Base-by-base conservation (phyloP, 1,140 invertebrate species). In the Vanessa tameamea region DNA sequence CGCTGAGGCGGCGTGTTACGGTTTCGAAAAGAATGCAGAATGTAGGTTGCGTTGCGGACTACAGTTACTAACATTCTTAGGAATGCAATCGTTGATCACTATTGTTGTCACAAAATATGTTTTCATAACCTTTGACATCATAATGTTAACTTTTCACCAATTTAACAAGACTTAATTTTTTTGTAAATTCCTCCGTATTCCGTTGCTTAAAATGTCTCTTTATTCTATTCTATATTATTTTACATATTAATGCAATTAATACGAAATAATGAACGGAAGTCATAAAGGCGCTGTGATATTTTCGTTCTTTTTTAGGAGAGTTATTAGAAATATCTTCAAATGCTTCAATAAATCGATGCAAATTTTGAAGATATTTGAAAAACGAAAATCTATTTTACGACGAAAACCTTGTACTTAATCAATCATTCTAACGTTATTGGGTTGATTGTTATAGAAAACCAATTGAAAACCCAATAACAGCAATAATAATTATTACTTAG, bases 21-120 rank as follows among this genome's bases (percentile, higher is more conserved):
- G 90, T 92, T 92, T 90, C 85, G 86, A 88, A 92, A 92, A 92
- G 90, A 92, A 92, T 92, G 87, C 86, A 81, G 88, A 90, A 90
- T 91, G 89, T 90, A 88, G 89, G 89, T 91, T 91, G 88, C 82
- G 85, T 83, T 86, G 80, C 83, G 72, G 87, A 89, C 88, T 89
- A 89, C 90, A 89, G 90, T 90, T 89, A 88, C 88, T 79, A 85
- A 79, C 85, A 81, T 82, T 88, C 80, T 85, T 76, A 83, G 85
- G 86, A 86, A 87, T 88, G 86, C 82, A 89, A 86, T 82, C 75
- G 77, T 64, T 84, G 83, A 89, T 89, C 81, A 76, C 85, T 86
- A 87, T 90, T 87, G 84, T 88, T 88, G 77, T 86, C 77, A 82
- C 73, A 78, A 77, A 78, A 37, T 61, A 37, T 61, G 8, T 61